phyloP scores from a whole-genome alignment of 1,140 invertebrate genomes.

The Drosophila ercepeae region DNA sequence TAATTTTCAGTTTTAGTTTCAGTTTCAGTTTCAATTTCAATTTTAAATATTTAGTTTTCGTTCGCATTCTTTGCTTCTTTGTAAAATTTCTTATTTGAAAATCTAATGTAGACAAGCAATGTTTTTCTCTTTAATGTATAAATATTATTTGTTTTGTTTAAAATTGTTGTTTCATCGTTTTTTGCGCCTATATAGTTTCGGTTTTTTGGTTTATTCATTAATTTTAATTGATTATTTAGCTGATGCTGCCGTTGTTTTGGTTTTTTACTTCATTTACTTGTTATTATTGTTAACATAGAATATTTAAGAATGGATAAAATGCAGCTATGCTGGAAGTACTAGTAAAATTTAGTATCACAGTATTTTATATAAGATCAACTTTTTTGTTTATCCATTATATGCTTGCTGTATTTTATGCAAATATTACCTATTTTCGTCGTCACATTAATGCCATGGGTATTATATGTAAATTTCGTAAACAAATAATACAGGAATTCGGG shows the following conservation, averaged over 20 bases:
- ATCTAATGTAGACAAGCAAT: conserved; percentile 40
- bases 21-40: neutral
- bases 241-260: conserved; percentile 41
- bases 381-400: conserved; percentile 52
- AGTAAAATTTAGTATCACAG: conserved; percentile 84
- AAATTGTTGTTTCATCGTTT: conserved; percentile 22
- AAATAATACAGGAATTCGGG: conserved; percentile 16
- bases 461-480: conserved; percentile 16
- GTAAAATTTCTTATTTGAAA: conserved; percentile 45
- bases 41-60: neutral
- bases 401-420: conserved; percentile 40
- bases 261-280: neutral
- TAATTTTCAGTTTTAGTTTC: neutral
- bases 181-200: conserved; percentile 28
- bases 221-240: conserved; percentile 34
- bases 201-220: too few relatives aligned
- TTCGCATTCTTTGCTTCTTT: conserved; percentile 1
- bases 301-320: conserved; percentile 84
- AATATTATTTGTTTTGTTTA: conserved; percentile 13
- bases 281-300: conserved; percentile 64
- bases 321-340: conserved; percentile 84
- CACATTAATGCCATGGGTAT: conserved; percentile 19
- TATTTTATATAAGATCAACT: conserved; percentile 84
- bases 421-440: conserved; percentile 32
- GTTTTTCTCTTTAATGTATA: conserved; percentile 3